Evolutionary conservation across 2,888 invertebrate genomes (phyloP), one percentile per base, ranked within the genome.

Genomic region (Minunthozetes semirufus): DNA sequence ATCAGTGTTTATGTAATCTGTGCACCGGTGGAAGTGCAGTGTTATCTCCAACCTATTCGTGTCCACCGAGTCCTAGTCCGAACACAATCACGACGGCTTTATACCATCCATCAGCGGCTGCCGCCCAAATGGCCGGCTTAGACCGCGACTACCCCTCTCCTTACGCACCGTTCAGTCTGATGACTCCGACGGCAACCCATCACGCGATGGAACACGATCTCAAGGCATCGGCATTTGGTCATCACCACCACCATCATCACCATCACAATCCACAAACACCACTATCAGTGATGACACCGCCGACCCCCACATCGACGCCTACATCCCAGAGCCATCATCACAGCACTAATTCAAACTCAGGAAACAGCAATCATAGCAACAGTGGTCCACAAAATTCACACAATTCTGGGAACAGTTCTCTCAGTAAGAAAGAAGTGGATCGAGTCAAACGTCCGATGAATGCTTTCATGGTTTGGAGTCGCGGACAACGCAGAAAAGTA

Each of bases 371-470:
- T 61, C 75, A 72, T 19, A 72, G 50, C 56, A 75, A 25, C 48
- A 72, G 56, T 38, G 71, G 71, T 19, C 48, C 71, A 42, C 70
- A 53, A 29, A 71, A 50, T 46, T 33, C 48, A 70, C 56, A 71
- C 50, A 63, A 73, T 66, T 73, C 73, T 46, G 33, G 11, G n/a
- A 74, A 38, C 46, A 71, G 38, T 38, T 50, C 71, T 25, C 19
- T 22, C 0, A 59, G 59, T 33, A 79, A 79, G 70, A 80, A 80
- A 48, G 78, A 79, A 33, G 33, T 33, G 33, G 90, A 90, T 82
- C 93, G 94, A 84, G 94, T 97, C 81, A 97, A 96, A 84, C 86
- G 96, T 22, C 96, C 96, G 2, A 96, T 97, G 96, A 96, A 96
- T 85, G 95, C 96, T 0, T 96, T 96, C 85, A 96, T 96, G 94